Conservation (phyloP, 2,888 invertebrate genomes). For the Rutpela maculata region DNA sequence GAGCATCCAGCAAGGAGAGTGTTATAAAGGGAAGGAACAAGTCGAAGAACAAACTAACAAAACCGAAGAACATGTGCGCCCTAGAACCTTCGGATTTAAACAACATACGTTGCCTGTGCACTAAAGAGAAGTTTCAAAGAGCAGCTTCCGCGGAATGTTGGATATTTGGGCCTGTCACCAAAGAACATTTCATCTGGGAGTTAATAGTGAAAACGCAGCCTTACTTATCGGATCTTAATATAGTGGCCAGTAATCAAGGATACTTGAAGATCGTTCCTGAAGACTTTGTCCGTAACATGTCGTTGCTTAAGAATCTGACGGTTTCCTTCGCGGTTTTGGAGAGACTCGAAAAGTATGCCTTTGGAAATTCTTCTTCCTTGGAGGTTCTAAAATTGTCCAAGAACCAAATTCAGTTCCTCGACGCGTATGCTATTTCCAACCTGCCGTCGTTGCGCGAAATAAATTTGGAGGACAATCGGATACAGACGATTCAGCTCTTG, state of each 20-base stretch:
- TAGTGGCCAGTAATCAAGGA: conserved; percentile 83
- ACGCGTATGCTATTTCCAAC: conserved; percentile 83
- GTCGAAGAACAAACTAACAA: conserved; percentile 40
- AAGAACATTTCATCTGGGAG: conserved; percentile 84
- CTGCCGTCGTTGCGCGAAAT: conserved; percentile 82
- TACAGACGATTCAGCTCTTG: conserved; percentile 83
- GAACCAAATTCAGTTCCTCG: conserved; percentile 82
- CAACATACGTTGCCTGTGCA: conserved; percentile 80
- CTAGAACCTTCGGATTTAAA: conserved; percentile 48
- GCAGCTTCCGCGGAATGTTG: conserved; percentile 87
- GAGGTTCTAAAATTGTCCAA: conserved; percentile 81
- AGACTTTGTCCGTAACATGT: conserved; percentile 74
- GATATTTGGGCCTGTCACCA: conserved; percentile 81
- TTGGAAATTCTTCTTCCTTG: conserved; percentile 83
- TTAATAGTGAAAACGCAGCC: conserved; percentile 83
- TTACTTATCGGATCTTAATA: conserved; percentile 81
- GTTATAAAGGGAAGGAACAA: conserved; percentile 44
- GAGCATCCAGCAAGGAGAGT: conserved; percentile 47
- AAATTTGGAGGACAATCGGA: conserved; percentile 85
- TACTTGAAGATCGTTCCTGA: conserved; percentile 83
- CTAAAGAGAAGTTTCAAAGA: conserved; percentile 75
- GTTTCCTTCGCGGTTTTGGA: conserved; percentile 85
- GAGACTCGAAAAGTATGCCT: conserved; percentile 82
- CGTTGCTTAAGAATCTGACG: conserved; percentile 80
- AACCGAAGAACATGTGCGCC: conserved; percentile 47